Evolutionary conservation across 2,113 vertebrate genomes (phyloP), one percentile per base, ranked within the genome.

Genomic region (Rhinolophus sinicus): DNA sequence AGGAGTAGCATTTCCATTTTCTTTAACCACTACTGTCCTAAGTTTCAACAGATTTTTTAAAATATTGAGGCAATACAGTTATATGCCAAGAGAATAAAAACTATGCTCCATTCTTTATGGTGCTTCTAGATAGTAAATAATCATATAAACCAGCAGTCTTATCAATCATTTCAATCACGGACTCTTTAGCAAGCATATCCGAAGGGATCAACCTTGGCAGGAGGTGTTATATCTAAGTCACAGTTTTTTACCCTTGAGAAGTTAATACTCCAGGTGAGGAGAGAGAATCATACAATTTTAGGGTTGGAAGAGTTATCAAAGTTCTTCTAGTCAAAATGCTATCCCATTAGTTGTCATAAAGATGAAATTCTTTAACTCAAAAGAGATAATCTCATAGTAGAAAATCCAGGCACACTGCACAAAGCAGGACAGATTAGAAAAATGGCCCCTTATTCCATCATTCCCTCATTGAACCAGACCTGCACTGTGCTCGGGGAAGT

Each of bases 371-470:
- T 40, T 73, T 65, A 84, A 67, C 35, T 60, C 65, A 7, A 85
- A 89, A 76, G 33, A 86, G 24, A 76, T 44, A 8, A 38, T n/a
- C 52, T 70, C 62, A 12, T 4, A 21, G 7, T 19, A 47, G 54
- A 69, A 95, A 88, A 75, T 12, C n/a, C 56, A 76, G 8, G 13
- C 35, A 13, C 21, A 21, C 33, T 38, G 50, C 22, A 24, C 3
- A 76, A 81, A 5, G 47, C 26, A 16, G 9, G 21, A 30, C 38
- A 38, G 54, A 40, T 24, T 38, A n/a, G 44, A 82, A 78, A 26
- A 58, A 84, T 0, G 0, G 6, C 5, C 65, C 35, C 22, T 35
- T n/a, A 1, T 11, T 67, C 24, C 11, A n/a, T 80, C 8, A 2
- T 56, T 62, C 16, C 30, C 4, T 54, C 60, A 22, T 75, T 70